A percentile compares a stretch with the other conserved stretches of the same genome.
Conservation (phyloP, 1,140 invertebrate genomes). For the Apis mellifera region Amel_HAv3.1 CM009943.2:5659501-5660000, state of each 20-base stretch:
- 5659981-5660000: conserved; percentile 43
- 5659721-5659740: conserved; percentile 62
- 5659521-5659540: conserved; percentile 62
- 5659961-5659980: conserved; percentile 43
- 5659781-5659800: background rate
- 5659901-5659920: conserved; percentile 9
- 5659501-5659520: conserved; percentile 59
- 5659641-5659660: conserved; percentile 73
- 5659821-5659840: background rate
- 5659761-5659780: conserved; percentile 57
- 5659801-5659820: conserved; percentile 7
- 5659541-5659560: conserved; percentile 39
- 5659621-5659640: conserved; percentile 69
- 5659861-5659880: conserved; percentile 3
- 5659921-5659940: background rate
- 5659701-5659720: conserved; percentile 71
- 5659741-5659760: conserved; percentile 69
- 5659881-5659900: conserved; percentile 22
- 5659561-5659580: conserved; percentile 41
- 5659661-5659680: conserved; percentile 74
- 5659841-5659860: conserved; percentile 29
- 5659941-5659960: background rate
- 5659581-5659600: conserved; percentile 50
- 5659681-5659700: conserved; percentile 76
- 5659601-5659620: conserved; percentile 34